phyloP scores from a whole-genome alignment of 2,888 invertebrate genomes.

The Lordiphosa fenestrarum region DNA sequence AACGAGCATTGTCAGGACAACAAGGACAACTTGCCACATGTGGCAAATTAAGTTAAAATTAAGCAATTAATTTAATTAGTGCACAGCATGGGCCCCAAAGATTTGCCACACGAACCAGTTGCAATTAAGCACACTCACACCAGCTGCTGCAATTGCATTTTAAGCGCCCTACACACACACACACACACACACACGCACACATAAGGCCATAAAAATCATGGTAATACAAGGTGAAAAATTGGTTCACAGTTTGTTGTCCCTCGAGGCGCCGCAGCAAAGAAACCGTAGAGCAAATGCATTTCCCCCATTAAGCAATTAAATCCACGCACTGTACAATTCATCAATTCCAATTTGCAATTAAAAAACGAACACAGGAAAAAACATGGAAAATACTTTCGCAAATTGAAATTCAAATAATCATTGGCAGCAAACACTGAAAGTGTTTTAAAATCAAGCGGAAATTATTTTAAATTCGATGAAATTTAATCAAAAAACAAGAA shows the following conservation, averaged over 20 bases:
- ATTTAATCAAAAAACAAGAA: too few relatives aligned
- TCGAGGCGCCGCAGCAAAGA: slow-evolving; percentile 12
- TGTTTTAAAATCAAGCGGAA: slow-evolving; percentile 46
- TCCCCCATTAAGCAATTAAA: slow-evolving; percentile 64
- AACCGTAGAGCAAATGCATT: slow-evolving; percentile 27
- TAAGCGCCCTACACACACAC: slow-evolving; percentile 25
- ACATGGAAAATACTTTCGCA: slow-evolving; percentile 8
- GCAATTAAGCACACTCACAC: slow-evolving; percentile 40
- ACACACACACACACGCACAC: too few relatives aligned
- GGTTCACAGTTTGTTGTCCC: slow-evolving; percentile 21
- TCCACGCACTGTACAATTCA: slow-evolving; percentile 44
- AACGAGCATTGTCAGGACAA: slow-evolving; percentile 33
- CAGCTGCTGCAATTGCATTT: slow-evolving; percentile 46
- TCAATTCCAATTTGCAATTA: slow-evolving; percentile 68
- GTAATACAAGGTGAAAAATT: slow-evolving; percentile 45
- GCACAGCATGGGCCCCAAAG: slow-evolving; percentile 41
- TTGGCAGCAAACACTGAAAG: slow-evolving; percentile 60
- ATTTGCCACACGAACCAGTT: slow-evolving; percentile 56
- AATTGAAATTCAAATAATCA: slow-evolving; percentile 32
- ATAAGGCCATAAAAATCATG: slow-evolving; percentile 35
- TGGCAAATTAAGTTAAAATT: slow-evolving; percentile 75
- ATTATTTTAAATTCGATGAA: slow-evolving; percentile 22
- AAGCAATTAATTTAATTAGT: slow-evolving; percentile 75
- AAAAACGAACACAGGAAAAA: slow-evolving; percentile 10
- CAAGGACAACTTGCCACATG: slow-evolving; percentile 58